phyloP scores from a whole-genome alignment of 2,113 vertebrate species.

The Herpetotheres cachinnans region DNA sequence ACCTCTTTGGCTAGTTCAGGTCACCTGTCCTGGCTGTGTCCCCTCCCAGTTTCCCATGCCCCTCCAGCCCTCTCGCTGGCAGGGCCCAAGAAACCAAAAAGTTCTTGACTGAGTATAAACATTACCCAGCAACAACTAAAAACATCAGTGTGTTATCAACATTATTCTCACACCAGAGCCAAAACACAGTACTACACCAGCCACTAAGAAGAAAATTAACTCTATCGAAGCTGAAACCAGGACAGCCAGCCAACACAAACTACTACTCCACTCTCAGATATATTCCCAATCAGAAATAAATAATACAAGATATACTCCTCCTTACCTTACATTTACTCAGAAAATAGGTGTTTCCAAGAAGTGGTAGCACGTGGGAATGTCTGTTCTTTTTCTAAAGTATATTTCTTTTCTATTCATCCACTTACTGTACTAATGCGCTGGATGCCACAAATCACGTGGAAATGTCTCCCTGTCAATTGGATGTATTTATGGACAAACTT shows the following conservation, averaged over 20 bases:
- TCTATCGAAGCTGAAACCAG: too few relatives aligned
- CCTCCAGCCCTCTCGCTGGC: too few relatives aligned
- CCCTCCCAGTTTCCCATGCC: too few relatives aligned
- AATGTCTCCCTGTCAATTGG: background rate
- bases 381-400: conserved; percentile 16
- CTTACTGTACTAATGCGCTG: conserved; percentile 3
- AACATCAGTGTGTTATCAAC: too few relatives aligned
- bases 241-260: background rate
- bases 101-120: too few relatives aligned
- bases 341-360: conserved; percentile 51
- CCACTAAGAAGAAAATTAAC: too few relatives aligned
- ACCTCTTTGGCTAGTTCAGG: too few relatives aligned
- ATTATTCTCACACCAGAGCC: too few relatives aligned
- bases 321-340: background rate
- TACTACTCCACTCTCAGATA: background rate
- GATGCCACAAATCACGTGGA: background rate
- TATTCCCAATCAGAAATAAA: background rate
- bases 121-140: too few relatives aligned
- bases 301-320: background rate
- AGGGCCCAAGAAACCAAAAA: too few relatives aligned
- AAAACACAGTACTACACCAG: too few relatives aligned
- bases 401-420: background rate
- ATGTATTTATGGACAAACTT: background rate
- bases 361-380: background rate
- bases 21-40: too few relatives aligned